Evolutionary conservation across 2,888 invertebrate species (phyloP), one percentile per base, ranked within the genome.

Genomic region (Watsonalla binaria): DNA sequence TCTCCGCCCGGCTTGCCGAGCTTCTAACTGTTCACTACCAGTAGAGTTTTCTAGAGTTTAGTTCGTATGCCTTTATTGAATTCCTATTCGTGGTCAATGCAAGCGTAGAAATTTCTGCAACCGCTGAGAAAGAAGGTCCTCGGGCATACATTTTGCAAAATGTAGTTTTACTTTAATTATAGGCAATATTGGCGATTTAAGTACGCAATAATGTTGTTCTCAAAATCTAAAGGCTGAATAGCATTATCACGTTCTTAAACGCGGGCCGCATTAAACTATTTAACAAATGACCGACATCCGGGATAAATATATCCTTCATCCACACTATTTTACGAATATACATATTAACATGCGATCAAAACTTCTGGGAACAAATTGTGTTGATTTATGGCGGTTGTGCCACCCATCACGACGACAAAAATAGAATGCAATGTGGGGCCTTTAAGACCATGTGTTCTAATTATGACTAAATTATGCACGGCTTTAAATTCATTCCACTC

Each of bases 301-400:
- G 67, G 57, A 51, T 39, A 54, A 65, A 73, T 62, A 63, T 59
- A 66, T 69, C 57, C 54, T 51, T 71, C 58, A 61, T 49, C 53
- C 55, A 58, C 59, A 51, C 62, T 70, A 75, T 74, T 69, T 65
- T 72, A 74, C 74, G 75, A 79, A 81, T 78, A 76, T 72, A 74
- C 76, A 77, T 76, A 74, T 72, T 75, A 71, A 74, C 66, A 63
- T 69, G 67, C 75, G 67, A 72, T 76, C 73, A 74, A 75, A 76
- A 65, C 70, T 80, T 84, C 83, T 77, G 72, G 80, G 84, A 86
- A 84, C 84, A 83, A 83, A 86, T 86, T 83, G 80, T 80, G 76
- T 77, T 86, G 83, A 84, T 83, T 84, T 83, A 84, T 74, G 74
- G 68, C 64, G 63, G 64, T 54, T 67, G 67, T 67, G 77, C 87